phyloP scores from a whole-genome alignment of 2,888 invertebrate genomes.

The Clunio marinus region DNA sequence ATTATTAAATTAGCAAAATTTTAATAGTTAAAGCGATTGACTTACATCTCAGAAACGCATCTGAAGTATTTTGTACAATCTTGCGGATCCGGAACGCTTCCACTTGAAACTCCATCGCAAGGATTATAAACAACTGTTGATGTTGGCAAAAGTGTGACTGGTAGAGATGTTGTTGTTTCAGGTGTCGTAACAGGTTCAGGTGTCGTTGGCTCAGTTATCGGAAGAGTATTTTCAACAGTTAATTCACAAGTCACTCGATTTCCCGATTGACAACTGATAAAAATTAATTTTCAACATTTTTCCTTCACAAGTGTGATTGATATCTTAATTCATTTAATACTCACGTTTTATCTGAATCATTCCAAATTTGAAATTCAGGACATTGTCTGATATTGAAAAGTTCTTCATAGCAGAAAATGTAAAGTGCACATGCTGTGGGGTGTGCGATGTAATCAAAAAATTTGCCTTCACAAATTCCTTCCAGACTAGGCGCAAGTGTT shows the following conservation, averaged over 20 bases:
- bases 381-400: neutral
- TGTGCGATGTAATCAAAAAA: neutral
- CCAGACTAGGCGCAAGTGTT: neutral
- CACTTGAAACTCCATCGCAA: neutral
- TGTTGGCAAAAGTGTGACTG: neutral
- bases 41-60: no score
- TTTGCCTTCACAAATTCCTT: neutral
- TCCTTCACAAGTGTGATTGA: no score
- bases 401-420: neutral
- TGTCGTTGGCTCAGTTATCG: neutral
- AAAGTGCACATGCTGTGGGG: neutral
- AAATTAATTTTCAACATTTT: no score
- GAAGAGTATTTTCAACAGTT: neutral
- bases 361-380: neutral
- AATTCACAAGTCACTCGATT: slow-evolving; percentile 12
- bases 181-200: neutral
- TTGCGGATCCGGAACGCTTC: neutral
- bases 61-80: neutral
- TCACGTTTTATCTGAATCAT: neutral
- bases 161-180: neutral
- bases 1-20: neutral
- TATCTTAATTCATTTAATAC: no score
- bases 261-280: neutral
- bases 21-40: no score
- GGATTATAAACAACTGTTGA: neutral